These are phyloP conservation scores for Okapia johnstoni DNA, from an alignment of 2,113 vertebrate species.

Conservation along the genomic window DNA sequence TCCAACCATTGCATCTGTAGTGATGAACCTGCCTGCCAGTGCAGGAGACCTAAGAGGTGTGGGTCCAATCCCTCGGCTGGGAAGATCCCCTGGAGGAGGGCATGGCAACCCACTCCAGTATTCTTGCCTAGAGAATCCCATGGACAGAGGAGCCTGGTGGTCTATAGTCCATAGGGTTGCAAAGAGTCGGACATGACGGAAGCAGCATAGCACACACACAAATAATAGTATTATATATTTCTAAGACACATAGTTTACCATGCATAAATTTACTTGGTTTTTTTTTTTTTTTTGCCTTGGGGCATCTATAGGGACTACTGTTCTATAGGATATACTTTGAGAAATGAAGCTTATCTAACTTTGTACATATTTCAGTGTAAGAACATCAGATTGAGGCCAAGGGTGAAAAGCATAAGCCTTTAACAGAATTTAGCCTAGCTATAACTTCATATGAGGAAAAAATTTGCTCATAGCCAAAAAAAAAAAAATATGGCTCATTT, in stretches of 20 bases:
- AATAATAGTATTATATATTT: background rate
- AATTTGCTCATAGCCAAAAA: background rate
- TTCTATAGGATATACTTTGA: background rate
- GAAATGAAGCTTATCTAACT: background rate
- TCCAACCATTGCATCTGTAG: background rate
- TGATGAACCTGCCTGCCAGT: background rate
- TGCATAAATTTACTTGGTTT: background rate
- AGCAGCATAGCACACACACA: background rate
- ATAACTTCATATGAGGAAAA: background rate
- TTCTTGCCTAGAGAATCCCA: background rate
- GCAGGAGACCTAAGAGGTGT: background rate
- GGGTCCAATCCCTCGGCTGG: background rate
- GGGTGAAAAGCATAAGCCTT: background rate
- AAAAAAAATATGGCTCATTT: background rate
- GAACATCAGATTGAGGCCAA: background rate
- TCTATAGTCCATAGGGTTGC: background rate
- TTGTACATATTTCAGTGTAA: background rate
- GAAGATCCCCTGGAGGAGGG: background rate
- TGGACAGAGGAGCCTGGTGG: background rate
- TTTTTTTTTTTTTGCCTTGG: background rate
- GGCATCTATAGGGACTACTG: background rate
- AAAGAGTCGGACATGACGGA: background rate
- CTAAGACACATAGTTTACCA: background rate
- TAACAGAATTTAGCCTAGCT: background rate
- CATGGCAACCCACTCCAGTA: background rate